Evolutionary conservation across 1,140 invertebrate genomes (phyloP), one percentile per base, ranked within the genome.

Genomic region (Drosophila paulistorum): DNA sequence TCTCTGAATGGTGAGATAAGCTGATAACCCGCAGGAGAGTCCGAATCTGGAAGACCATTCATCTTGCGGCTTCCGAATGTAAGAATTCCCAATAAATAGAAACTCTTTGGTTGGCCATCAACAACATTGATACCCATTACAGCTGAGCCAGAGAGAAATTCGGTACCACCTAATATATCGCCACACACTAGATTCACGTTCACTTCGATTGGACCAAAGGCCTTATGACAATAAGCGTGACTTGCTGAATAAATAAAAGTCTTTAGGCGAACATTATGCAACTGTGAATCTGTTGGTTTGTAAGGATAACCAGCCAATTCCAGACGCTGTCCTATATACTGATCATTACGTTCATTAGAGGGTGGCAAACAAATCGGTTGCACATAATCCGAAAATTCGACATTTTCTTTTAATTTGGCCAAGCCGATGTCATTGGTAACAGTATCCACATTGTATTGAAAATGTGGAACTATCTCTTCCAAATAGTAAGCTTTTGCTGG

Each of bases 341-440:
- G 30, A 58, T 58, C 55, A 3, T 14, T 3, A 1, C 3, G n/a
- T 17, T 17, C 33, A 1, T 35, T 14, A 10, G 55, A 14, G 1
- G 55, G 33, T 37, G 55, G 55, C 30, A 58, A 37, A 37, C 55
- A 58, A 37, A 58, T 58, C n/a, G 55, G 55, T 35, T 58, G 55
- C 35, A 58, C 14, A 10, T 35, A 58, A 14, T 58, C 55, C 7
- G 55, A 14, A 7, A 58, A 58, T 7, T 14, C 55, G 14, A 58
- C 55, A 58, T 58, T 14, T 7, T 14, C 33, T n/a, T 7, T 35
- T n/a, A 58, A 14, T 35, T 58, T 58, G n/a, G 33, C 26, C 30
- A 58, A 14, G n/a, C 26, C 55, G 13, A 58, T 58, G 14, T 58
- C 55, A 35, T 58, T 33, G 9, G 1, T 1, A 0, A 2, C 2